Conservation (phyloP, 2,797 vertebrate genomes). For the Pangasius sanitwongsei region DNA sequence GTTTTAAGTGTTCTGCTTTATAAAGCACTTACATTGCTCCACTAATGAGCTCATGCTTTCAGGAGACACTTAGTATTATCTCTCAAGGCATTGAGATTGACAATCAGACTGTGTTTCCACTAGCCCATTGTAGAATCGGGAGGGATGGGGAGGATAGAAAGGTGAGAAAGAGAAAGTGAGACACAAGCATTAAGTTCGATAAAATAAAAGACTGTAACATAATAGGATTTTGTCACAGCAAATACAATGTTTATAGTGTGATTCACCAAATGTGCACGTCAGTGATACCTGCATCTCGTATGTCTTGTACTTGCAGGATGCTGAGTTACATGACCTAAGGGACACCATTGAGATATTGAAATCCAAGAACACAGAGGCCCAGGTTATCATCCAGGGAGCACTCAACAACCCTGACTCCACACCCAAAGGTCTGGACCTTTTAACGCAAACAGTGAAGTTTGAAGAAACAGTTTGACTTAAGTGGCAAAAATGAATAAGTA, state of each 20-base stretch:
- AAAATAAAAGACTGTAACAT: background rate
- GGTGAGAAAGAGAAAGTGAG: background rate
- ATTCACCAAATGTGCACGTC: background rate
- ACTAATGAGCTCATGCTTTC: conserved; percentile 49
- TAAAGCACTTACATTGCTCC: background rate
- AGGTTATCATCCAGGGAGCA: conserved; percentile 90
- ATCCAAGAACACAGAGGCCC: conserved; percentile 92
- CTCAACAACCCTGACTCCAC: conserved; percentile 82
- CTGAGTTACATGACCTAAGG: conserved; percentile 87
- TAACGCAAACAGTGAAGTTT: background rate
- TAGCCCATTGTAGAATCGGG: background rate
- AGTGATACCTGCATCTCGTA: background rate
- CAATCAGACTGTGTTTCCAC: background rate
- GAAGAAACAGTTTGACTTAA: background rate
- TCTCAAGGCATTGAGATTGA: conserved; percentile 50
- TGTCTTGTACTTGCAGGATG: conserved; percentile 77
- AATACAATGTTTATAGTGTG: background rate
- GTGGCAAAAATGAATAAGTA: background rate
- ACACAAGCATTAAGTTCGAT: background rate
- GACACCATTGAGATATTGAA: conserved; percentile 94
- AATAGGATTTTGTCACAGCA: background rate
- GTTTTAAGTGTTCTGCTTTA: conserved; percentile 3
- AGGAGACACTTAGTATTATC: conserved; percentile 52
- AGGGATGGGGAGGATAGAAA: background rate
- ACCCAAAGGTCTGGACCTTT: conserved; percentile 80